These are phyloP conservation scores for Aptenodytes patagonicus DNA, from an alignment of 2,113 vertebrate species.

Conservation along the genomic window DNA sequence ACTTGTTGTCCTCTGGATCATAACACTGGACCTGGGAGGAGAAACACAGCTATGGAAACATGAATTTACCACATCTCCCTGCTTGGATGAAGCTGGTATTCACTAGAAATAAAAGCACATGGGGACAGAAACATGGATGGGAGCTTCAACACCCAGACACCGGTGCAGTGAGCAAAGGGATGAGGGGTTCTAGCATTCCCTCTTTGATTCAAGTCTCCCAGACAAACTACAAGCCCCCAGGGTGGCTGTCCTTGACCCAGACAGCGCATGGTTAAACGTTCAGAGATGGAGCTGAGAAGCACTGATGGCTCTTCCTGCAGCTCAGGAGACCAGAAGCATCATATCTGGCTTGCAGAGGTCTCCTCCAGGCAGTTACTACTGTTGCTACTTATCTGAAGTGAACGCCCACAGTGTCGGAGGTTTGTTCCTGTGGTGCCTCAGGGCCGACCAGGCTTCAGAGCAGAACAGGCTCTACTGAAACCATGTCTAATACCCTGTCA, in stretches of 20 bases:
- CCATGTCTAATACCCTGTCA: too few relatives aligned
- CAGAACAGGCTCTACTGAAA: neutral
- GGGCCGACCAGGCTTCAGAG: neutral
- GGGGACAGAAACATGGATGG: neutral
- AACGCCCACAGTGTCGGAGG: neutral
- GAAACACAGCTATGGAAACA: neutral
- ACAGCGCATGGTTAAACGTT: accelerated
- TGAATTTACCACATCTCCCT: neutral
- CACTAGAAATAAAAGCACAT: neutral
- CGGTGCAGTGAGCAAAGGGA: neutral
- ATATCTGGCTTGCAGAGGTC: neutral
- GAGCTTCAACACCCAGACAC: neutral
- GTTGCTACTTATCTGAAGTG: neutral
- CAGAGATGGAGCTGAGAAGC: neutral
- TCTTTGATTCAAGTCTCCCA: neutral
- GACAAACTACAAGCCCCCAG: neutral
- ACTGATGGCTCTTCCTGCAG: neutral
- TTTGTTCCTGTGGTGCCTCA: neutral
- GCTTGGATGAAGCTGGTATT: neutral
- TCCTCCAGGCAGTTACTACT: neutral
- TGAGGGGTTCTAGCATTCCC: neutral
- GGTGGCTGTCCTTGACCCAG: neutral
- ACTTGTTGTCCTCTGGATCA: constrained; percentile 70
- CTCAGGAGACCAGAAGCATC: neutral
- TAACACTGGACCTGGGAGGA: constrained; percentile 79